Evolutionary conservation across 2,888 invertebrate species (phyloP).

Genomic region (Strigamia transsilvanica): DNA sequence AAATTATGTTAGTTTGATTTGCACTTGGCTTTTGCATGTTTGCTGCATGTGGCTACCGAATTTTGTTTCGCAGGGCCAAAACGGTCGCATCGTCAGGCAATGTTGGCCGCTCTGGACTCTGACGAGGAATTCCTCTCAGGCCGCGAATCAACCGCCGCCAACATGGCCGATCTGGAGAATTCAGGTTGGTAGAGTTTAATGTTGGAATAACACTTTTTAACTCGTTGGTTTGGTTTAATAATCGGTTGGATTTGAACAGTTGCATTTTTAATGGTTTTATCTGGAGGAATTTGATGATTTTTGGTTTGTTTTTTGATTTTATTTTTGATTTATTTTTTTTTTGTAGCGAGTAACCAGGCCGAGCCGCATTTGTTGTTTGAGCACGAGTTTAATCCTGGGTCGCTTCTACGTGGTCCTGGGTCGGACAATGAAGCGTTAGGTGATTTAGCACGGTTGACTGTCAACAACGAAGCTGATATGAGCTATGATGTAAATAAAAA

Average conservation of each 20-base stretch:
- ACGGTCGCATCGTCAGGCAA: conserved; percentile 64
- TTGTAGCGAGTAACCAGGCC: not conserved
- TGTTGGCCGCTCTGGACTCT: conserved; percentile 64
- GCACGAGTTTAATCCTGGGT: not conserved
- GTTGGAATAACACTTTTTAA: not conserved
- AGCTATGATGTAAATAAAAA: conserved; percentile 75
- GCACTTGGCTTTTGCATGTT: conserved; percentile 48
- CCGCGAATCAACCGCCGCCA: not conserved
- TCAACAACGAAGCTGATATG: conserved; percentile 95
- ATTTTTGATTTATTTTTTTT: not conserved
- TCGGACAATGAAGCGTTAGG: conserved; percentile 76
- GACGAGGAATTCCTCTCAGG: conserved; percentile 58
- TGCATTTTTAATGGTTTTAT: too few species aligned
- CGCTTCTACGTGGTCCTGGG: conserved; percentile 51
- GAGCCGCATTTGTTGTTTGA: conserved; percentile 44
- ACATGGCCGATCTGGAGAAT: conserved; percentile 27
- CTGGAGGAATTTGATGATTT: too few species aligned
- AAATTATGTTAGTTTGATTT: not conserved
- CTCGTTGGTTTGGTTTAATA: not conserved
- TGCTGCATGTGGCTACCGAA: conserved; percentile 51
- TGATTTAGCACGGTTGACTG: conserved; percentile 94
- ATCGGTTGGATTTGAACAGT: not conserved
- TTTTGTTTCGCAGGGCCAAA: conserved; percentile 63
- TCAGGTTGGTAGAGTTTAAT: conserved; percentile 39
- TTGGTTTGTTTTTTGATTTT: too few species aligned